Conservation (phyloP, 1,140 invertebrate genomes). For the Diorhabda sublineata region DNA sequence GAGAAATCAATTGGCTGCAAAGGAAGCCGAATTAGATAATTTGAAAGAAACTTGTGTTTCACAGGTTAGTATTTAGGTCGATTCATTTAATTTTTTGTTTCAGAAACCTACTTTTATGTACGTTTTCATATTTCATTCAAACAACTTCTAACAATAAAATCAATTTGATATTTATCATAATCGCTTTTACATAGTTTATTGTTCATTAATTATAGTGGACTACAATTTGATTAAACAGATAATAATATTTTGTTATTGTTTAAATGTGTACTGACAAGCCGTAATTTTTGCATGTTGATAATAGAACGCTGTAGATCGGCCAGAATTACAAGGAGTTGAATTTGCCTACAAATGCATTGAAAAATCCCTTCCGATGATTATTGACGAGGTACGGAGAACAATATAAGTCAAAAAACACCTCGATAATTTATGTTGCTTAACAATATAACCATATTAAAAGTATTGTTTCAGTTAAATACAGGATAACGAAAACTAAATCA, state of each 20-base stretch:
- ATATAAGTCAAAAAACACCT: constrained; percentile 7
- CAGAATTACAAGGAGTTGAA: constrained; percentile 51
- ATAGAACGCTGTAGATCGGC: constrained; percentile 15
- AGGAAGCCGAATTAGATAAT: constrained; percentile 58
- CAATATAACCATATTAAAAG: constrained; percentile 3
- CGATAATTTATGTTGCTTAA: constrained; percentile 5
- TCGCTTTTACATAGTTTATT: no score
- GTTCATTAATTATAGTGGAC: background rate
- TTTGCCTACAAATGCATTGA: constrained; percentile 58
- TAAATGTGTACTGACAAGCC: constrained; percentile 2
- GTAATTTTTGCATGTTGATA: constrained; percentile 14
- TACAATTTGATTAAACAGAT: background rate
- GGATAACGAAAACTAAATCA: background rate
- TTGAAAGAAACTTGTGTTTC: constrained; percentile 48
- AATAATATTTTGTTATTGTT: constrained; percentile 43
- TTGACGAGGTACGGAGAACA: constrained; percentile 50
- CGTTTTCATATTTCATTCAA: no score
- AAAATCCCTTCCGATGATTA: constrained; percentile 53
- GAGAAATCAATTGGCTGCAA: constrained; percentile 58
- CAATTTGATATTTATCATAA: no score
- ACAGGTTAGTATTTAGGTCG: constrained; percentile 41
- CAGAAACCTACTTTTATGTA: no score
- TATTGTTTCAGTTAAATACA: background rate
- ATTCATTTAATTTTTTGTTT: no score
- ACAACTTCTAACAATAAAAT: background rate